Evolutionary conservation across 2,113 vertebrate genomes (phyloP), one percentile per base, ranked within the genome.

Genomic region (Atherinomorus stipes): DNA sequence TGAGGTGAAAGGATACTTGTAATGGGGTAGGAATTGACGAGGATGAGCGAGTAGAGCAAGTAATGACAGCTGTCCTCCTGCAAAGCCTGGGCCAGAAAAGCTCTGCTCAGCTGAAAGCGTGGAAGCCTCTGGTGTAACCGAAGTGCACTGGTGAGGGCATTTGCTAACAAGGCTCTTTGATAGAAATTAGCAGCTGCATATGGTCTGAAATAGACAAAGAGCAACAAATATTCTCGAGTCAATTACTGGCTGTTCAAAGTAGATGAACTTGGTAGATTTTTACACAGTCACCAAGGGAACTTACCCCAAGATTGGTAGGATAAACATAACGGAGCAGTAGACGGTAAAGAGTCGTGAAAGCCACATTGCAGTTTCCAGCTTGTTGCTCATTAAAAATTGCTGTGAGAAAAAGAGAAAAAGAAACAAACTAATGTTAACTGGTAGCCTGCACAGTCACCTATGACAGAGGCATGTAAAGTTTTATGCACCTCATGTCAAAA

Each of bases 1-100:
- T 25, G 25, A 6, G 31, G 19, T 47, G 89, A 96, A 87, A 92
- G 97, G 98, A 99, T 99, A 98, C 97, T 98, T 49, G 98, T 99
- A 83, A 99, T 97, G 34, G 98, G 98, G 82, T 98, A 96, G 56
- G 98, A 98, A 91, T 99, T 99, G 87, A 99, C 98, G 74, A 99
- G 96, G 90, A 99, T 99, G 85, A 99, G 97, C 0, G 98, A 99
- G 85, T 97, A 99, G 8, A 99, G 82, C 84, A 99, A 95, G 88
- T 99, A 99, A 86, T 99, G 98, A 80, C 98, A 99, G 94, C 98
- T 99, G 89, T 99, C 98, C 73, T 99, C 98, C 78, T 98, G 90
- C 64, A 99, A 92, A 49, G 97, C 98, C 91, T 98, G 97, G 11
- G 95, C 95, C 87, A 99, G 88, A 88, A 99, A 99, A 0, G 94